Evolutionary conservation across 1,140 invertebrate species (phyloP).

Genomic region (fruit fly (Drosophila melanogaster)): DNA sequence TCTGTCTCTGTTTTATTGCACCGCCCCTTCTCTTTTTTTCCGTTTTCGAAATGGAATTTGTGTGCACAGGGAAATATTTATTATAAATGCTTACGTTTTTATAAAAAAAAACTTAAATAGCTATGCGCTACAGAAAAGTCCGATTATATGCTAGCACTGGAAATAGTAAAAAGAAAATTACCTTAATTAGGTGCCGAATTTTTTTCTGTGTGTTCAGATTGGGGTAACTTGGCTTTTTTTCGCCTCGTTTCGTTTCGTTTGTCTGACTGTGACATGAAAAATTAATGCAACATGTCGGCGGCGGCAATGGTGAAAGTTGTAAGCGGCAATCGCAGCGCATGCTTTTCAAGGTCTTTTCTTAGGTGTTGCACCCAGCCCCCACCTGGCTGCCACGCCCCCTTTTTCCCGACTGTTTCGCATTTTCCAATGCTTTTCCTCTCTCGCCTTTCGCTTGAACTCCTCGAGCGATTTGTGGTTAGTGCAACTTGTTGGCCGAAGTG

Average conservation of each 20-base stretch:
- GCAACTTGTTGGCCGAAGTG: constrained; percentile 44
- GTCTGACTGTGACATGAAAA: constrained; percentile 60
- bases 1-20: constrained; percentile 13
- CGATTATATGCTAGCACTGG: no score
- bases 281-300: constrained; percentile 55
- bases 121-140: no score
- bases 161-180: no score
- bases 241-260: constrained; percentile 37
- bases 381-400: background rate
- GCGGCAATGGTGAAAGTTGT: constrained; percentile 70
- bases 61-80: background rate
- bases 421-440: constrained; percentile 15
- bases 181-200: background rate
- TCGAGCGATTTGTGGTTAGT: constrained; percentile 34
- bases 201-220: constrained; percentile 17
- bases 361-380: constrained; percentile 2
- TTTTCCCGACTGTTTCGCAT: constrained; percentile 1
- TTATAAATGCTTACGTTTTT: background rate
- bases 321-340: constrained; percentile 44
- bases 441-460: constrained; percentile 7
- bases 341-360: constrained; percentile 75
- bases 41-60: constrained; percentile 22
- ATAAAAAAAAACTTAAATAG: background rate
- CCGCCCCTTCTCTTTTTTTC: constrained; percentile 3
- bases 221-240: constrained; percentile 47